These are phyloP conservation scores for Vicugna pacos DNA, from an alignment of 2,113 vertebrate species.

Conservation along the genomic window DNA sequence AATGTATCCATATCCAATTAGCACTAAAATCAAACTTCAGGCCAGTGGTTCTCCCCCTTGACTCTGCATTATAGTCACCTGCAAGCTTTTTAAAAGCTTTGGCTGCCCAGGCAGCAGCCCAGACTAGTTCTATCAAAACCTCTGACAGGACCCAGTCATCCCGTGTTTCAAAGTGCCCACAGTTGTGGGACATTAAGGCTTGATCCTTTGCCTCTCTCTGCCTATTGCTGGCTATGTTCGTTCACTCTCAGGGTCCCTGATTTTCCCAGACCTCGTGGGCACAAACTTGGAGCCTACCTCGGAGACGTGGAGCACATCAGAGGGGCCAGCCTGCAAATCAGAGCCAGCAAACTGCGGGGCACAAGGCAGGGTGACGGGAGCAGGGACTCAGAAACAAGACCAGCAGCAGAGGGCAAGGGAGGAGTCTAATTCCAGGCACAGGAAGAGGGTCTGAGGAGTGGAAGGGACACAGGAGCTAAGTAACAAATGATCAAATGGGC, in stretches of 20 bases:
- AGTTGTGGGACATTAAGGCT: neutral
- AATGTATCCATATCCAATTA: neutral
- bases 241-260: neutral
- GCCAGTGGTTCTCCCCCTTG: neutral
- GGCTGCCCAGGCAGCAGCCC: neutral
- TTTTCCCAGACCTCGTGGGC: neutral
- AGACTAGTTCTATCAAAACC: neutral
- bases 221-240: neutral
- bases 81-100: neutral
- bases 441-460: neutral
- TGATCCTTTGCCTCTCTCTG: neutral
- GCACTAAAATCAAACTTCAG: neutral
- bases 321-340: neutral
- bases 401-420: neutral
- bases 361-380: neutral
- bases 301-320: neutral
- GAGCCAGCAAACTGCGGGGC: neutral
- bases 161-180: neutral
- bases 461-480: neutral
- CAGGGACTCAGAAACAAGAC: neutral
- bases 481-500: accelerated
- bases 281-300: neutral
- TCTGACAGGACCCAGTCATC: neutral
- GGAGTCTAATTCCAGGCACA: neutral
- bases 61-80: neutral